These are phyloP conservation scores for Podargus strigoides DNA, from an alignment of 2,797 vertebrate species.

Conservation along the genomic window DNA sequence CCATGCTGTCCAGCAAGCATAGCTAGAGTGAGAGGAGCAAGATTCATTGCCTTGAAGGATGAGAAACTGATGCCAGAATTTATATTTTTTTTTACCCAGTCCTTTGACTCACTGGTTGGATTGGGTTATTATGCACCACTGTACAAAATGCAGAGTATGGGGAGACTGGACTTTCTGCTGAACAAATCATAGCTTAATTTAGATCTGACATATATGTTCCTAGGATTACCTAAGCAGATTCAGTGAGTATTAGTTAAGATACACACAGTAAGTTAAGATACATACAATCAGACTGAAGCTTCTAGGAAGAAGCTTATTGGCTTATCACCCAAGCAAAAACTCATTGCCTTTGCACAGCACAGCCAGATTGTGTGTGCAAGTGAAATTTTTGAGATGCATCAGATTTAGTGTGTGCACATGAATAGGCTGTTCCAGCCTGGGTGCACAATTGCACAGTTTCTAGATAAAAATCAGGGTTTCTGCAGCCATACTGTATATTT, in stretches of 20 bases:
- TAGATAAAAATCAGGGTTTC: not conserved
- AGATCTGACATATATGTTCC: too few relatives aligned
- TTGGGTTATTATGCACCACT: not conserved
- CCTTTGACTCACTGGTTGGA: not conserved
- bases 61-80: not conserved
- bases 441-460: not conserved
- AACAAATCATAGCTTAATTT: not conserved
- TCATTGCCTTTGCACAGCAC: not conserved
- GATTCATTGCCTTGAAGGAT: not conserved
- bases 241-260: not conserved
- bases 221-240: not conserved
- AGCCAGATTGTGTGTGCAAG: not conserved
- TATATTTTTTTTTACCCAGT: not conserved
- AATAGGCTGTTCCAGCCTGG: not conserved
- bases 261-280: not conserved
- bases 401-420: not conserved
- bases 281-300: not conserved
- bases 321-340: not conserved
- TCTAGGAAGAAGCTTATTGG: not conserved
- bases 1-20: not conserved
- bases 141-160: not conserved
- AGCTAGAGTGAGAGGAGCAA: not conserved
- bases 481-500: not conserved
- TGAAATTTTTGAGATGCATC: not conserved
- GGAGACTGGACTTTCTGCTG: not conserved